Evolutionary conservation across 2,113 vertebrate genomes (phyloP), one percentile per base, ranked within the genome.

Genomic region (Lepus americanus): DNA sequence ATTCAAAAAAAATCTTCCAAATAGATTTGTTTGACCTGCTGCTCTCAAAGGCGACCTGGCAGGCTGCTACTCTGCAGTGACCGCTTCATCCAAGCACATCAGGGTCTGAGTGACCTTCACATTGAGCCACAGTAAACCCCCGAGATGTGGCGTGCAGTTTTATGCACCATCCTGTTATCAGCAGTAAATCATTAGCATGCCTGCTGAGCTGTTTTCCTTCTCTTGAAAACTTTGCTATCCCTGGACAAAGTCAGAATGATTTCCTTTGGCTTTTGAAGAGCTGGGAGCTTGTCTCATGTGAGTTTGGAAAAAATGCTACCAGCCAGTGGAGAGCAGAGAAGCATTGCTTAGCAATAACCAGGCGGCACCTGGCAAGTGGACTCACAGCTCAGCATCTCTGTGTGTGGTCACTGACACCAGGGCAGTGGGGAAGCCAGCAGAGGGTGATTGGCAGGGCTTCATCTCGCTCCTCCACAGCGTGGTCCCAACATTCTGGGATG

Each of bases 261-360:
- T 96, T 95, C 51, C 67, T 90, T 88, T 89, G 49, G 27, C 31
- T 91, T 96, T 92, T 69, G 72, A 91, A 94, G 86, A 55, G 11
- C 88, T 25, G 19, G 36, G 74, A 14, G 36, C 19, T 1, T 81
- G 83, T 70, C 73, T 89, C 36, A 22, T 14, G 59, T 51, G 33
- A 27, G 4, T 89, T 90, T 70, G 10, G 51, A 67, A 59, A 82
- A 74, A 90, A 83, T 86, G 29, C 77, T 44, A 69, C 59, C 14
- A 61, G 78, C 69, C 63, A 82, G 31, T 7, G 66, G 44, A 72
- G n/a, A 36, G 53, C 72, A 6, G 67, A 55, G 39, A 64, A 64
- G 14, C 3, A 53, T n/a, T 14, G 63, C 53, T 55, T 49, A 23
- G 27, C 17, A 64, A 83, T 90, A 39, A 51, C 8, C 39, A 33